Evolutionary conservation across 2,888 invertebrate genomes (phyloP).

Genomic region (Cheiracanthium punctorium): DNA sequence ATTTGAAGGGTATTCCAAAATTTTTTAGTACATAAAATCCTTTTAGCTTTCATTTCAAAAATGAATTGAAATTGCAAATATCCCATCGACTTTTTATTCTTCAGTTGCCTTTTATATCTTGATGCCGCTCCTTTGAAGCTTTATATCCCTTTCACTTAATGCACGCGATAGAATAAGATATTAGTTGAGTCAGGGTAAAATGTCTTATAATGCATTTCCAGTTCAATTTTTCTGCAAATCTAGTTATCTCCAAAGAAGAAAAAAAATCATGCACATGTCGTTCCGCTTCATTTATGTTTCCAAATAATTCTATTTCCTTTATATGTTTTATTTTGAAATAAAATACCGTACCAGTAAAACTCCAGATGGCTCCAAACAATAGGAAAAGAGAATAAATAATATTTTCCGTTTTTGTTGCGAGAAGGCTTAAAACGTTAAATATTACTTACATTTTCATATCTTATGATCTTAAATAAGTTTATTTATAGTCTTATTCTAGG

Average conservation of each 20-base stretch:
- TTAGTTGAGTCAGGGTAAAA: neutral
- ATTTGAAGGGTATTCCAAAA: neutral
- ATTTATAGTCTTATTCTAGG: too few species aligned
- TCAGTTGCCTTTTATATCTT: too few species aligned
- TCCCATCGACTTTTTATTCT: neutral
- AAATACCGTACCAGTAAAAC: neutral
- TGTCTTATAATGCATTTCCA: neutral
- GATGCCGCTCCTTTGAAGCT: too few species aligned
- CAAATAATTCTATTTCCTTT: neutral
- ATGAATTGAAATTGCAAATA: neutral
- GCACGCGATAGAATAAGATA: neutral
- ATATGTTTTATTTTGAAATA: neutral
- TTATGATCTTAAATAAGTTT: too few species aligned
- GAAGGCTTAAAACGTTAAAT: too few species aligned
- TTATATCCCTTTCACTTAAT: neutral
- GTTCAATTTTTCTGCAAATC: neutral
- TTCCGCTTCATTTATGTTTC: neutral
- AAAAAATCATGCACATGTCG: neutral
- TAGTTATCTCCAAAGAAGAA: neutral
- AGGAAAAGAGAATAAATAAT: too few species aligned
- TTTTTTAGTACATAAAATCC: neutral
- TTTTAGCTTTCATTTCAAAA: constrained; percentile 8
- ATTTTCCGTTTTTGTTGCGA: too few species aligned
- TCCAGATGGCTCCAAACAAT: neutral
- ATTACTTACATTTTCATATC: too few species aligned